Evolutionary conservation across 2,888 invertebrate genomes (phyloP), one percentile per base, ranked within the genome.

Genomic region (Drosophila ustulata): DNA sequence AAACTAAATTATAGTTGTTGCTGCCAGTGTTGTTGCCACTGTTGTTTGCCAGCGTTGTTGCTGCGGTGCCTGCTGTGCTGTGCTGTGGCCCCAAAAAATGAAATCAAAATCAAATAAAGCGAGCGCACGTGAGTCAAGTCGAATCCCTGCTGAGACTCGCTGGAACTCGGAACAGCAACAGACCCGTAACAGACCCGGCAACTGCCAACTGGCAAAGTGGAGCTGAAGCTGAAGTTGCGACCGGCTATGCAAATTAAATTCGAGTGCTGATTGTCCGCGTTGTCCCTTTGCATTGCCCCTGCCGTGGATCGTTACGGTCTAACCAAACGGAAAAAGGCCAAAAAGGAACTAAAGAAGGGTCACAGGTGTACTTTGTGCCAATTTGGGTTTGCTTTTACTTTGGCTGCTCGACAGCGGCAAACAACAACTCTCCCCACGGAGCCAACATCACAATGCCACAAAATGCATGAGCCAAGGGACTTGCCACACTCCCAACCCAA

Each of bases 51-150:
- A 28, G 28, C 66, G 57, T 37, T 66, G 53, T 34, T 49, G 57
- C 6, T 53, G 47, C 4, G 53, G 59, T 57, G 59, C 46, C 39
- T 70, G 71, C 53, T 82, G 62, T 50, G 45, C 63, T 77, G 62
- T 63, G 74, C 43, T 59, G 52, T 55, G 62, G 71, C 76, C 88
- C 82, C n/a, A 72, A 74, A 82, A 82, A 75, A 77, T 71, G 63
- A 76, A 82, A 82, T 80, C 72, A 88, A 83, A 83, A 86, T 83
- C 87, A 88, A 88, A 83, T 88, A 89, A 83, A 80, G 64, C 77
- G 57, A 80, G 83, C 77, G 88, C 87, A 83, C 87, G 89, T 83
- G 80, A 83, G 72, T 63, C 75, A 59, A 78, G 50, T 34, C 55
- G 77, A 50, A 45, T 52, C 55, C 51, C 63, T 51, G 43, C 59